Evolutionary conservation across 2,797 vertebrate genomes (phyloP).

Genomic region (Ibycter americanus): DNA sequence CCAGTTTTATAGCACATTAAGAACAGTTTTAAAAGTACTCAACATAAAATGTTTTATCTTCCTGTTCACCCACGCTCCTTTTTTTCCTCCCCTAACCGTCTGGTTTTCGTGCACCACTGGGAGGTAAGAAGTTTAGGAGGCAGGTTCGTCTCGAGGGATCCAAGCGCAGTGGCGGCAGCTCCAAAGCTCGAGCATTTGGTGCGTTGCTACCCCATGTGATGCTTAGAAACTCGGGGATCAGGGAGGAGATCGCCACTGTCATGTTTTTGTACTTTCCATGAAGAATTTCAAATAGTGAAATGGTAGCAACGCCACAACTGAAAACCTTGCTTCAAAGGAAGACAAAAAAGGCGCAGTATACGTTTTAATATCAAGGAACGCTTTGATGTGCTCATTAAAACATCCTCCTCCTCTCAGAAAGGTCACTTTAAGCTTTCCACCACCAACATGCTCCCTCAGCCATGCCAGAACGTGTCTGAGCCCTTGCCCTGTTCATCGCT

Average conservation of each 20-base stretch:
- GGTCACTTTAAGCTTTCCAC: background rate
- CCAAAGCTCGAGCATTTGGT: background rate
- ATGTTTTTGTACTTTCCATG: rapidly evolving
- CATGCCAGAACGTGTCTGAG: background rate
- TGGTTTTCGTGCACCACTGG: background rate
- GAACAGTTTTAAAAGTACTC: conserved; percentile 4
- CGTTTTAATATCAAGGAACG: rapidly evolving
- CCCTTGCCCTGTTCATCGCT: background rate
- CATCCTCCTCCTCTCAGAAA: background rate
- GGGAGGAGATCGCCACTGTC: background rate
- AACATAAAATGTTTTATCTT: background rate
- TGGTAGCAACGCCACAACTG: rapidly evolving
- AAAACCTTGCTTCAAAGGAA: background rate
- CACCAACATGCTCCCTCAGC: background rate
- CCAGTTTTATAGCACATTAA: conserved; percentile 35
- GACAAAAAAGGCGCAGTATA: rapidly evolving
- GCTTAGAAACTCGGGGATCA: background rate
- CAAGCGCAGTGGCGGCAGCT: background rate
- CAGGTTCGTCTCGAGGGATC: background rate
- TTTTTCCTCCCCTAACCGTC: rapidly evolving
- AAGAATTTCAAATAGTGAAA: background rate
- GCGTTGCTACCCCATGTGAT: rapidly evolving
- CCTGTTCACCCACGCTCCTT: background rate
- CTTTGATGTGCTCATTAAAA: background rate
- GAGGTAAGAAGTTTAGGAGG: background rate